Percentiles rank a stretch among this genome's conserved stretches.
These are phyloP conservation scores for Alentia gelatinosa DNA, from an alignment of 2,888 invertebrate genomes.

Conservation along the genomic window DNA sequence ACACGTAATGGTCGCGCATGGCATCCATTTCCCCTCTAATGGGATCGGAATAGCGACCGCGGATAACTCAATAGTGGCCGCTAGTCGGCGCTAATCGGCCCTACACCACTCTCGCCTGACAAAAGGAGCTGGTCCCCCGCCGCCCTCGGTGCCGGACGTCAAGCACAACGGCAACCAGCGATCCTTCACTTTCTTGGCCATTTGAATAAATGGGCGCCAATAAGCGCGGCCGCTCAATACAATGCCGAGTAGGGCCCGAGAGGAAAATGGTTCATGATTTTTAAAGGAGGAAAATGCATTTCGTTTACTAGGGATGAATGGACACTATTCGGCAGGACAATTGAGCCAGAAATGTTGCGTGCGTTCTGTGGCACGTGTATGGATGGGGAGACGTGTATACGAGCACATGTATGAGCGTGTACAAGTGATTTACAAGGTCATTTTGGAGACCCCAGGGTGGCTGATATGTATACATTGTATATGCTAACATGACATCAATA, in stretches of 20 bases:
- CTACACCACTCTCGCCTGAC: slow-evolving; percentile 46
- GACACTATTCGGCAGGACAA: too few species aligned
- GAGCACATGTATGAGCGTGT: too few species aligned
- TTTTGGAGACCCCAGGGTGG: too few species aligned
- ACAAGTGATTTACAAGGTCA: too few species aligned
- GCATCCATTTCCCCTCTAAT: slow-evolving; percentile 45
- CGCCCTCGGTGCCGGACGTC: background rate
- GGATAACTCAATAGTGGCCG: slow-evolving; percentile 42
- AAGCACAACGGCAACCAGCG: background rate
- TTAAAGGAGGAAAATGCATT: slow-evolving; percentile 1
- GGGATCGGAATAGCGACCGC: background rate
- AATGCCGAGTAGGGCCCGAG: background rate
- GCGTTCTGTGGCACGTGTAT: background rate
- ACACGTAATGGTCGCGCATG: slow-evolving; percentile 18
- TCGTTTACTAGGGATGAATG: background rate
- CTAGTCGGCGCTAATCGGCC: slow-evolving; percentile 13
- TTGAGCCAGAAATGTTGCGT: background rate
- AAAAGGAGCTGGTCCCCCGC: slow-evolving; percentile 11
- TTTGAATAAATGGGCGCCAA: background rate
- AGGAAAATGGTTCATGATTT: background rate
- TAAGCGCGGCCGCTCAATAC: slow-evolving; percentile 1
- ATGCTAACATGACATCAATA: too few species aligned
- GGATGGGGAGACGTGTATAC: too few species aligned
- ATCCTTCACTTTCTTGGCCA: slow-evolving; percentile 24
- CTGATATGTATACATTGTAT: too few species aligned